A percentile compares a stretch with the other conserved stretches of the same genome.
Evolutionary conservation across 2,797 vertebrate genomes (phyloP).

Genomic region (Chiloscyllium punctatum): DNA sequence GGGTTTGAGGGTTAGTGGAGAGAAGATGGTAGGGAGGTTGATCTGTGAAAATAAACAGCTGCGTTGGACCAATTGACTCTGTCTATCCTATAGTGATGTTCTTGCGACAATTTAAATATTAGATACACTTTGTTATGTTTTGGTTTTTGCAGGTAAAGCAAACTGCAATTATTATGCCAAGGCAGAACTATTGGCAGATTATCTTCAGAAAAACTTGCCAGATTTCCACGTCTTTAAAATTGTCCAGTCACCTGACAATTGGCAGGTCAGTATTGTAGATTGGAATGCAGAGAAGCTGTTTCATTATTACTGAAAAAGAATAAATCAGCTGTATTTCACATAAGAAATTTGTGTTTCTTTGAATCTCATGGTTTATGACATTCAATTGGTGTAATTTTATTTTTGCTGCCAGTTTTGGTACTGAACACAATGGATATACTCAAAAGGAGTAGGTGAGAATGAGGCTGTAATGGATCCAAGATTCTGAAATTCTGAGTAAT

Average conservation of each 20-base stretch:
- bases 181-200: constrained; percentile 79
- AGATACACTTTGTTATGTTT: neutral
- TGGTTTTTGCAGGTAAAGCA: constrained; percentile 63
- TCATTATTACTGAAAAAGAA: neutral
- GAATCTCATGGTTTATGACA: neutral
- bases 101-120: neutral
- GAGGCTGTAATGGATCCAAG: neutral
- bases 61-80: neutral
- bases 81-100: neutral
- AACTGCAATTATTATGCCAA: constrained; percentile 80
- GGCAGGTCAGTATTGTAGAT: constrained; percentile 67
- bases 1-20: neutral
- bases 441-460: neutral
- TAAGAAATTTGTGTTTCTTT: constrained; percentile 33
- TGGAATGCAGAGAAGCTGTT: constrained; percentile 7
- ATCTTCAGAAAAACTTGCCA: constrained; percentile 69
- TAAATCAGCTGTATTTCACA: neutral
- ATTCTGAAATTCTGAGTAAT: neutral
- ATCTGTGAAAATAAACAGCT: neutral
- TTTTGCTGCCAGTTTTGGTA: no score
- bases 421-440: no score
- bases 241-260: constrained; percentile 66
- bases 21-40: neutral
- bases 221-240: constrained; percentile 77
- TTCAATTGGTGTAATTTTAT: neutral